Conservation (phyloP, 1,140 invertebrate genomes). For the Drosophila lacteicornis region DNA sequence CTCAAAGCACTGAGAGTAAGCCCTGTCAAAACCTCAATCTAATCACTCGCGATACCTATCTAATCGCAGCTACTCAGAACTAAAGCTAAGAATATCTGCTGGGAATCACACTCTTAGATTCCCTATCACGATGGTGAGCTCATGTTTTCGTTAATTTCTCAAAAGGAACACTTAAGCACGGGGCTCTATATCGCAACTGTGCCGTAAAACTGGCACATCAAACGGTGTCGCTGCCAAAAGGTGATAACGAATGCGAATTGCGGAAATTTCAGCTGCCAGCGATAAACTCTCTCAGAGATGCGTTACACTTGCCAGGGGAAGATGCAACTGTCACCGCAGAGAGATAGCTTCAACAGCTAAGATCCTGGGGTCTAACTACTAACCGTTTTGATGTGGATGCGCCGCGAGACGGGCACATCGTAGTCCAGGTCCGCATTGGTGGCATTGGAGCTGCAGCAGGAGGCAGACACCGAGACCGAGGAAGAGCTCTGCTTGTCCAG, state of each 20-base stretch:
- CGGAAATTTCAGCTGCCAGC: slow-evolving; percentile 64
- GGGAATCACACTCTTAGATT: slow-evolving; percentile 29
- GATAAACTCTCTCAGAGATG: slow-evolving; percentile 38
- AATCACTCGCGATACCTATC: slow-evolving; percentile 18
- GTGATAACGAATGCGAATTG: slow-evolving; percentile 77
- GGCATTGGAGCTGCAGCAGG: slow-evolving; percentile 73
- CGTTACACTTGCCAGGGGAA: slow-evolving; percentile 58
- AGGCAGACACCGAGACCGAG: slow-evolving; percentile 60
- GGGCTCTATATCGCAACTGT: slow-evolving; percentile 60
- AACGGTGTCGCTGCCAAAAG: slow-evolving; percentile 48
- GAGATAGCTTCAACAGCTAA: slow-evolving; percentile 19
- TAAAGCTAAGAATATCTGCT: slow-evolving; percentile 7
- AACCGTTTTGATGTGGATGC: slow-evolving; percentile 79
- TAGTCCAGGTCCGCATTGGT: slow-evolving; percentile 77
- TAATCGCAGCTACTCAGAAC: slow-evolving; percentile 21
- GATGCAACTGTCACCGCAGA: slow-evolving; percentile 6
- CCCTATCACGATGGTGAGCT: slow-evolving; percentile 31
- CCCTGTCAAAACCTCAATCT: neutral
- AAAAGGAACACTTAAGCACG: slow-evolving; percentile 10
- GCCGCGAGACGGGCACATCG: slow-evolving; percentile 75
- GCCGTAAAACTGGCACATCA: slow-evolving; percentile 66
- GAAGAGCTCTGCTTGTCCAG: slow-evolving; percentile 65
- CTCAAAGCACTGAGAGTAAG: no score
- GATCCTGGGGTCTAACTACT: slow-evolving; percentile 57
- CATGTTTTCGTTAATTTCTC: slow-evolving; percentile 24